Evolutionary conservation across 1,140 invertebrate species (phyloP), one percentile per base, ranked within the genome.

Genomic region (Xylocopa sonorina): DNA sequence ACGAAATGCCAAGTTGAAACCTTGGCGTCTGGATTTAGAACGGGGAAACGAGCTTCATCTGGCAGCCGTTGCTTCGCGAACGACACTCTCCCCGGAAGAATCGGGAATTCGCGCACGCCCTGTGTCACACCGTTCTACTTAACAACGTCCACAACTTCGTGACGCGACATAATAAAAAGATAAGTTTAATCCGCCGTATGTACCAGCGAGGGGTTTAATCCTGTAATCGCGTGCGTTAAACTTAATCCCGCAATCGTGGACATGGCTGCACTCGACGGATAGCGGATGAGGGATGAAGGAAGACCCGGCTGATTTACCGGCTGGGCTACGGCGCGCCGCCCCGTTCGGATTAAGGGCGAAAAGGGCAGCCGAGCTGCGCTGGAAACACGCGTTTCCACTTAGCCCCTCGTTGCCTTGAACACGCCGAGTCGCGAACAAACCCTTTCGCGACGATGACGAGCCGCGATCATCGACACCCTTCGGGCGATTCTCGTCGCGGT

Each of bases 321-420:
- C 80, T 73, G 76, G 69, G 72, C 43, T 12, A 9, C 16, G 10
- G 10, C 76, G 57, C 1, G 14, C 71, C 73, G 79, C 62, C 46
- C 71, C 16, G 41, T 32, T 7, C 14, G 58, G 80, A 87, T 84
- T 78, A 80, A 46, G 60, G 79, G 81, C 53, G 85, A 89, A 87
- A 86, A 82, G 85, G 88, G 81, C 84, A 84, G 76, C 68, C 50
- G 55, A 74, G 60, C 48, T 34, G 51, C 48, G 64, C 53, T 80
- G 85, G 84, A 88, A 89, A 92, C 91, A 91, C 62, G 90, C 89
- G 78, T 92, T 91, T 91, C 90, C 91, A 92, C 91, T 92, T 90
- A 91, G 89, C 83, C 81, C 87, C 78, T 74, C 64, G 72, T 53
- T 63, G 32, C 50, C 57, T 29, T 46, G 41, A n/a, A n/a, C n/a